These are phyloP conservation scores for Hymenochirus boettgeri DNA, from an alignment of 2,113 vertebrate genomes.

Conservation along the genomic window DNA sequence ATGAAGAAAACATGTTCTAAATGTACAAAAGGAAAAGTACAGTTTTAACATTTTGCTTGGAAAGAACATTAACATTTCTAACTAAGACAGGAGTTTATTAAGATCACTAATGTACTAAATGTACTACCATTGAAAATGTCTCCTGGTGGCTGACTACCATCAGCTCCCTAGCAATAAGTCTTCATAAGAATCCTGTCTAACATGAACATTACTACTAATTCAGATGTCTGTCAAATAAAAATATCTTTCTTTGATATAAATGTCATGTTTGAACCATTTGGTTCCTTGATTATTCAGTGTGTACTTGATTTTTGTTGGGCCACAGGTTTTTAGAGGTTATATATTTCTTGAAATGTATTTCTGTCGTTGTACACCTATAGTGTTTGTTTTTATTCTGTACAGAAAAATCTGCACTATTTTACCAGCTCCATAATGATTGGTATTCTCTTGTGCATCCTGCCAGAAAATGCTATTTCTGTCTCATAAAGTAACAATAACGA, in stretches of 20 bases:
- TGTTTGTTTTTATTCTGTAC: no score
- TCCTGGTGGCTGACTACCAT: constrained; percentile 21
- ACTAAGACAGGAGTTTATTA: constrained; percentile 24
- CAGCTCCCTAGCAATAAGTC: neutral
- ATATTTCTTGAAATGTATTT: no score
- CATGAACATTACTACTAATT: constrained; percentile 11
- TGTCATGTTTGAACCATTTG: constrained; percentile 14
- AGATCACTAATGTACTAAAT: constrained; percentile 16
- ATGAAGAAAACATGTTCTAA: neutral
- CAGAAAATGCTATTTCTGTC: no score
- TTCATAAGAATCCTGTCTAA: constrained; percentile 21
- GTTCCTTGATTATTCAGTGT: neutral
- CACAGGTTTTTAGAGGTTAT: no score
- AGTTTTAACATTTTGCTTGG: neutral
- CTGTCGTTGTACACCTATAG: no score
- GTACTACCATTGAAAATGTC: constrained; percentile 14
- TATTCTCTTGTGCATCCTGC: no score
- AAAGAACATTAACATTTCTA: constrained; percentile 21
- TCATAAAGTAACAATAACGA: no score
- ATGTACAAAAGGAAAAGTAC: neutral
- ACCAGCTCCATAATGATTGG: no score
- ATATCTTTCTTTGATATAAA: constrained; percentile 14
- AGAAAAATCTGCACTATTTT: no score
- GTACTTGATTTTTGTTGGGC: no score
- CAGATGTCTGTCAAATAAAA: constrained; percentile 8